Percentiles rank a stretch among this genome's conserved stretches.
Evolutionary conservation across 2,797 vertebrate genomes (phyloP).

Genomic region (Sebastiscus albofasciatus): DNA sequence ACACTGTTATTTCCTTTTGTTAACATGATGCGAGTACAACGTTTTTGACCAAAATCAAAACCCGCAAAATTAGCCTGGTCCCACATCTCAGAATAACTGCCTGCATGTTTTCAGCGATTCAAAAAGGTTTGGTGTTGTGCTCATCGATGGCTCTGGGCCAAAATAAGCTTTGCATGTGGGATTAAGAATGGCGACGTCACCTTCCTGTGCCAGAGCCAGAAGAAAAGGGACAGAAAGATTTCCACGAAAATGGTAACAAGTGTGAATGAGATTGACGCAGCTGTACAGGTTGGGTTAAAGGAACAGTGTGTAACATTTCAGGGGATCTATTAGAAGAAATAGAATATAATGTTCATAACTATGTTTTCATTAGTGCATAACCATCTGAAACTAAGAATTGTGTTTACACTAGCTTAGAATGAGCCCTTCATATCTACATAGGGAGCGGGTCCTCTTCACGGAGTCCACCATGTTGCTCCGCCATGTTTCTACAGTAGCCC

Average conservation of each 20-base stretch:
- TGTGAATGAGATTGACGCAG: neutral
- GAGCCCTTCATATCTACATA: too few relatives aligned
- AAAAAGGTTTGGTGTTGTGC: neutral
- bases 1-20: neutral
- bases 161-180: neutral
- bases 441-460: too few relatives aligned
- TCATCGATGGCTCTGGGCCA: neutral
- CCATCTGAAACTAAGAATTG: too few relatives aligned
- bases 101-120: neutral
- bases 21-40: neutral
- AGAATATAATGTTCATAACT: too few relatives aligned
- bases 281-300: neutral
- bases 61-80: neutral
- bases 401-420: too few relatives aligned
- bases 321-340: too few relatives aligned
- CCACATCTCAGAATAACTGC: neutral
- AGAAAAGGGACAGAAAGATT: neutral
- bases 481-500: too few relatives aligned
- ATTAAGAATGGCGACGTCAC: neutral
- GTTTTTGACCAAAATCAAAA: neutral
- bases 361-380: too few relatives aligned
- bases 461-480: too few relatives aligned
- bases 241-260: neutral
- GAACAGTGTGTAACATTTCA: too few relatives aligned
- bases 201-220: neutral